Evolutionary conservation across 92 coral and sea anemone genomes (phyloP).

Genomic region (Siderastrea radians): DNA sequence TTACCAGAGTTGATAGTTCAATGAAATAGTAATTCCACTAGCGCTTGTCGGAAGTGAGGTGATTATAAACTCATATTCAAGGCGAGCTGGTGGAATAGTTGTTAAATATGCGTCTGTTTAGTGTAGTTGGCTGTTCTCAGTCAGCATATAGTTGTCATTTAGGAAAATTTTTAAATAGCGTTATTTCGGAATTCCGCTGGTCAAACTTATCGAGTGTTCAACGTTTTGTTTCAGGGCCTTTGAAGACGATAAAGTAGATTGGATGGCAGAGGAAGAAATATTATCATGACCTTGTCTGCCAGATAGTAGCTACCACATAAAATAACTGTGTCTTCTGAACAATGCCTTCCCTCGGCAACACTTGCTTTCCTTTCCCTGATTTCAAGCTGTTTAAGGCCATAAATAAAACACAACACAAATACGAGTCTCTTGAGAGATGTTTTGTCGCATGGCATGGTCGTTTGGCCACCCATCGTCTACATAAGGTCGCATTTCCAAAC

Average conservation of each 20-base stretch:
- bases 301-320: not conserved
- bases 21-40: too few species aligned
- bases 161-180: not conserved
- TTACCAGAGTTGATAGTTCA: too few species aligned
- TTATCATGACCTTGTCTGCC: not conserved
- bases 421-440: not conserved
- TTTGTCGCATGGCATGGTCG: not conserved
- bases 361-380: not conserved
- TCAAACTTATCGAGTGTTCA: not conserved
- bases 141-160: too few species aligned
- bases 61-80: too few species aligned
- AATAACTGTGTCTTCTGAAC: not conserved
- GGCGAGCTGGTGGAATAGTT: not conserved
- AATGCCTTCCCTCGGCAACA: too few species aligned
- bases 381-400: not conserved
- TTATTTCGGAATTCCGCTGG: not conserved
- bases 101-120: not conserved
- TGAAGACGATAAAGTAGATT: slow-evolving; percentile 18
- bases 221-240: slow-evolving; percentile 32
- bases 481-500: too few species aligned
- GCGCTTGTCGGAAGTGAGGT: too few species aligned
- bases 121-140: too few species aligned
- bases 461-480: too few species aligned
- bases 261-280: slow-evolving; percentile 21
- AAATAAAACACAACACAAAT: not conserved